These are phyloP conservation scores for Entomobrya proxima DNA, from an alignment of 2,888 invertebrate genomes.

Conservation along the genomic window DNA sequence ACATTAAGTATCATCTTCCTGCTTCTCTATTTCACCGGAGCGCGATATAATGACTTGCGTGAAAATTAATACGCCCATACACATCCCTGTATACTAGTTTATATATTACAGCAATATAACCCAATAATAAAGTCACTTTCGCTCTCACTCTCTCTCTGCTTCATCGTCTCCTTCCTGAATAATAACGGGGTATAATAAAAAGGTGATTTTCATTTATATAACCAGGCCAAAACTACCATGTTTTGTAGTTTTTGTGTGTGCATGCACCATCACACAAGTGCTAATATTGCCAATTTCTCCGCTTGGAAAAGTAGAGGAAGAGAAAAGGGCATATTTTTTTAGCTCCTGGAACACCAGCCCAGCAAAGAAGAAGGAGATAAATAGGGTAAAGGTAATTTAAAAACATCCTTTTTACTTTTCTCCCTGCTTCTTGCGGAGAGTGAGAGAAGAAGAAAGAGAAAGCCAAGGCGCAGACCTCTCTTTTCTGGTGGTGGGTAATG, in stretches of 20 bases:
- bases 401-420: neutral
- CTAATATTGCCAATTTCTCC: slow-evolving; percentile 30
- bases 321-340: neutral
- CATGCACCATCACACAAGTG: neutral
- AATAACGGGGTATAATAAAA: neutral
- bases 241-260: neutral
- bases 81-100: too few species aligned
- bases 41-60: neutral
- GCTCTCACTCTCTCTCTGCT: neutral
- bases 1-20: neutral
- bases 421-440: neutral
- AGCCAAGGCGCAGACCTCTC: neutral
- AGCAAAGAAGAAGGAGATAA: neutral
- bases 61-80: slow-evolving; percentile 21
- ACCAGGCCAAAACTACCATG: neutral
- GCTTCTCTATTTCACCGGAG: neutral
- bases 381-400: slow-evolving; percentile 29
- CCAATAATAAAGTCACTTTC: slow-evolving; percentile 16
- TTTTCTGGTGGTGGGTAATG: slow-evolving; percentile 27
- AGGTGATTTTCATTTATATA: slow-evolving; percentile 2
- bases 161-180: neutral
- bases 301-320: neutral
- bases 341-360: neutral
- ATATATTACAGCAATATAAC: neutral
- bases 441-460: neutral